Evolutionary conservation across 2,888 invertebrate genomes (phyloP).

Genomic region (Drosophila longiperda): DNA sequence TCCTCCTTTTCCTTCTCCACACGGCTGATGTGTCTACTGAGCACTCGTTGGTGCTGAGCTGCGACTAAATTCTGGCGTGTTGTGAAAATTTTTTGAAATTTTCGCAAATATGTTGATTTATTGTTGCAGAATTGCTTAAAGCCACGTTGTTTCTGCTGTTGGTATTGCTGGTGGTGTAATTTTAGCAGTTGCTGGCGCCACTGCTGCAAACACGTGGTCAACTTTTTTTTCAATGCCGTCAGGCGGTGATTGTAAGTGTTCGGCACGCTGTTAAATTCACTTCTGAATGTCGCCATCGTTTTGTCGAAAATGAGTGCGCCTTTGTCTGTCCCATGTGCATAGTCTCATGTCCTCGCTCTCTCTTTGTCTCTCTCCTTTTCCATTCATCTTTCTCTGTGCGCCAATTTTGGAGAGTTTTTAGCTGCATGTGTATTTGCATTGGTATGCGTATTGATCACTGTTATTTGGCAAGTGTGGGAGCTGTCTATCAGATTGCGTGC

Average conservation of each 20-base stretch:
- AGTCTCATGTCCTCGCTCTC: neutral
- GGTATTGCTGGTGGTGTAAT: conserved; percentile 22
- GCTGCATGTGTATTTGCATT: neutral
- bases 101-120: conserved; percentile 48
- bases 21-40: conserved; percentile 7
- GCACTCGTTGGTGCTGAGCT: conserved; percentile 9
- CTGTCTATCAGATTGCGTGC: neutral
- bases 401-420: conserved; percentile 21
- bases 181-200: conserved; percentile 58
- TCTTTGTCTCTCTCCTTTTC: neutral
- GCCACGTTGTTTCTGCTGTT: conserved; percentile 30
- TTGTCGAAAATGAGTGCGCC: conserved; percentile 57
- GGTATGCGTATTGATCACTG: conserved; percentile 21
- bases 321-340: conserved; percentile 7
- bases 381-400: conserved; percentile 13
- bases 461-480: conserved; percentile 4
- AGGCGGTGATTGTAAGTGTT: conserved; percentile 64
- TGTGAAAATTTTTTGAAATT: conserved; percentile 56
- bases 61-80: conserved; percentile 20
- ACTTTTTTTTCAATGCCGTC: conserved; percentile 66
- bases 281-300: conserved; percentile 79
- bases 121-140: conserved; percentile 40
- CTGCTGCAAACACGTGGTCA: conserved; percentile 81
- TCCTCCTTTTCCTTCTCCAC: conserved; percentile 14
- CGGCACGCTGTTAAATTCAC: conserved; percentile 79